Evolutionary conservation across 2,797 vertebrate genomes (phyloP), one percentile per base, ranked within the genome.

Genomic region (Lutjanus argentimaculatus): DNA sequence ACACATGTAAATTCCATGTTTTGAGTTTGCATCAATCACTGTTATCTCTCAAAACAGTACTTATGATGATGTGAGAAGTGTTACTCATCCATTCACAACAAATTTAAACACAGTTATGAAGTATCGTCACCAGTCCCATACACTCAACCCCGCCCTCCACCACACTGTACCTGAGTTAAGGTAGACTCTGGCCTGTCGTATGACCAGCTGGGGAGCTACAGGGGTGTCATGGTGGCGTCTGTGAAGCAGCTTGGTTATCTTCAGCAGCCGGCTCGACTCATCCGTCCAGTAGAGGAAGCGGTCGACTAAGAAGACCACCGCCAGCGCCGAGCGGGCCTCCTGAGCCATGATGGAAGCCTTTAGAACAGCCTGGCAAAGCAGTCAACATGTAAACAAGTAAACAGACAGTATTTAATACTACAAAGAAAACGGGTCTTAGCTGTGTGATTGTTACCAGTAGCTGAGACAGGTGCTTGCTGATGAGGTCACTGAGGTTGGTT

Each of bases 201-300:
- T 96, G 78, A 99, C 95, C 93, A 99, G 84, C 95, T 99, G 98
- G 0, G 98, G 98, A 15, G 98, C 96, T 36, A 99, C 89, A 0
- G 97, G 97, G 0, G 91, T 87, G 0, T 77, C 19, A 0, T 95
- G 97, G 79, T 95, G 90, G 76, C 86, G 83, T 67, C 77, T 85
- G 94, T 99, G 98, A 77, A 99, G 94, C 25, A 92, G 92, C 85
- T 96, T 96, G 91, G 95, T 94, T 2, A 99, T 93, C 64, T 82
- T 95, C 30, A 99, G 95, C 19, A 99, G 96, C 13, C 92, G 74
- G 15, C 85, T 90, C 15, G 99, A 99, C 55, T 95, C 93, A 61
- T 99, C 98, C 0, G 94, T 94, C 97, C 97, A 97, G 53, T 99
- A 99, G 3, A 99, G 93, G 85, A 97, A 97, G 5, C 97, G 96